A percentile compares a stretch with the other conserved stretches of the same genome.
phyloP scores from a whole-genome alignment of 2,797 vertebrate species.

The Aulostomus chinensis region DNA sequence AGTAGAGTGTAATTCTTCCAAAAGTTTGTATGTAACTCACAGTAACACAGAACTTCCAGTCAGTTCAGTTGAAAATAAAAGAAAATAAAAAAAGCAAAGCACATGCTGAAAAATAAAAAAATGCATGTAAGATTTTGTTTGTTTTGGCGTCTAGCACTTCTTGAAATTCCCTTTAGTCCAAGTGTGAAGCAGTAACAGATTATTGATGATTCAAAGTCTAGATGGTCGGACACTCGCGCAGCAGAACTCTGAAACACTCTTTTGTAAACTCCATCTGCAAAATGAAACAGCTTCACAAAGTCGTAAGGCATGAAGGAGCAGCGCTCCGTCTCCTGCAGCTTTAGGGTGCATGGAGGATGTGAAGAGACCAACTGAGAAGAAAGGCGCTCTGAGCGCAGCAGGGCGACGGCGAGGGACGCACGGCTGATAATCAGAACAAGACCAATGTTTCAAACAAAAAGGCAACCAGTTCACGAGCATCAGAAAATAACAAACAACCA shows the following conservation, averaged over 20 bases:
- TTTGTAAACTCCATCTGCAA: conserved; percentile 19
- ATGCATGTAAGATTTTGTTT: neutral
- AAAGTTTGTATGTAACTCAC: conserved; percentile 17
- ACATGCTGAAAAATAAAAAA: conserved; percentile 36
- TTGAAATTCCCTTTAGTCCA: conserved; percentile 30
- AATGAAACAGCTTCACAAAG: conserved; percentile 30
- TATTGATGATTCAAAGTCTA: neutral
- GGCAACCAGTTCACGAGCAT: neutral
- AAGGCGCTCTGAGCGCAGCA: neutral
- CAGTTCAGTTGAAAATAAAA: conserved; percentile 35
- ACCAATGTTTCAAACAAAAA: no score
- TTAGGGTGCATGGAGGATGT: conserved; percentile 40
- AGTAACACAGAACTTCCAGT: conserved; percentile 33
- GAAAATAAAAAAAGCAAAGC: conserved; percentile 25
- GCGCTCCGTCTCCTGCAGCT: conserved; percentile 18
- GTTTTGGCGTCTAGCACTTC: conserved; percentile 41
- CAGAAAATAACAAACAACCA: conserved; percentile 4
- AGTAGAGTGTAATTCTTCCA: conserved; percentile 36
- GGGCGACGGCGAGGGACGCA: no score
- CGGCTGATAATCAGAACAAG: no score
- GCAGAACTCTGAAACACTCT: conserved; percentile 14
- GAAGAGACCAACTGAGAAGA: neutral
- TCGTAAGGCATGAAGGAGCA: conserved; percentile 41
- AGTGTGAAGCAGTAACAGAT: conserved; percentile 18
- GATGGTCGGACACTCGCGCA: neutral